These are phyloP conservation scores for Sapayoa aenigma DNA, from an alignment of 2,113 vertebrate species.

Conservation along the genomic window DNA sequence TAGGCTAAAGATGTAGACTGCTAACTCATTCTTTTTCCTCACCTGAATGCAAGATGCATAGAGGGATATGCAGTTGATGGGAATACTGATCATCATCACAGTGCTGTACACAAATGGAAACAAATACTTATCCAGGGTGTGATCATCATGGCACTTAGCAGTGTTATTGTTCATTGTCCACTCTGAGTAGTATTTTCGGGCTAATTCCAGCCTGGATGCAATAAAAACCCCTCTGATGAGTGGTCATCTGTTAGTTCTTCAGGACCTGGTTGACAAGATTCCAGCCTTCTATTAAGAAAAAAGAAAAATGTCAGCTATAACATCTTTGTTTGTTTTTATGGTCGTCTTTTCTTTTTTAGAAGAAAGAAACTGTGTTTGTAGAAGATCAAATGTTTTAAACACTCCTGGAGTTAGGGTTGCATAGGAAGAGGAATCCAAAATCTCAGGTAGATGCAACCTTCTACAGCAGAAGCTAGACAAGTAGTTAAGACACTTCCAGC, in stretches of 20 bases:
- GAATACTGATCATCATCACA: constrained; percentile 78
- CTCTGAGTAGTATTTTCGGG: neutral
- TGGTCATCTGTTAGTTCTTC: neutral
- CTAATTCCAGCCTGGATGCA: neutral
- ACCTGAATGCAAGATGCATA: constrained; percentile 82
- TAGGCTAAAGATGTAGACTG: constrained; percentile 85
- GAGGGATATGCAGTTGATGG: constrained; percentile 80
- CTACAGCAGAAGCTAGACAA: neutral
- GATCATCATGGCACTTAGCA: constrained; percentile 27
- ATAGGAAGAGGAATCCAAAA: neutral
- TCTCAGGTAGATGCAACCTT: neutral
- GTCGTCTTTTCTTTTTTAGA: neutral
- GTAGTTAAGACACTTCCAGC: neutral
- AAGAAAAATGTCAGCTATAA: neutral
- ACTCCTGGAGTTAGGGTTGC: neutral
- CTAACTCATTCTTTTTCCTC: constrained; percentile 82
- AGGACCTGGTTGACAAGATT: neutral
- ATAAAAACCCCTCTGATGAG: neutral
- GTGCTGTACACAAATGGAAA: constrained; percentile 78
- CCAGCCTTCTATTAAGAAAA: constrained; percentile 11
- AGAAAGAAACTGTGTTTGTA: neutral
- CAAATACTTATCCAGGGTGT: constrained; percentile 71
- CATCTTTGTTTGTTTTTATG: neutral
- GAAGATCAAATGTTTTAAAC: neutral
- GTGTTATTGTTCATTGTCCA: constrained; percentile 4